A percentile compares a stretch with the other conserved stretches of the same genome.
Conservation (phyloP, 2,113 vertebrate species). For the Eurypyga helias region DNA sequence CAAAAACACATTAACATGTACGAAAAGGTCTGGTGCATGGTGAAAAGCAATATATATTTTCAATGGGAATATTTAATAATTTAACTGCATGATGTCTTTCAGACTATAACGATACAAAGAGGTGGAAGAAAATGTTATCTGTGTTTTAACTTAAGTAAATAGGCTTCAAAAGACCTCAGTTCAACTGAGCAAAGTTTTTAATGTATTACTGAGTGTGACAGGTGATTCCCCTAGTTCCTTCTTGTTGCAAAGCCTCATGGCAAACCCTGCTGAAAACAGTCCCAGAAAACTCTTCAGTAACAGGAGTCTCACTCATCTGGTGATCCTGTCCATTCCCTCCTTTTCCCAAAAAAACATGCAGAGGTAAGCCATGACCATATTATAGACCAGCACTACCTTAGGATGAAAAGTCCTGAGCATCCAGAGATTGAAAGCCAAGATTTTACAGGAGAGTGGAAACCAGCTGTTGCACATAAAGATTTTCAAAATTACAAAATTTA, state of each 20-base stretch:
- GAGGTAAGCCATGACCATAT: not conserved
- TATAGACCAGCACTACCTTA: not conserved
- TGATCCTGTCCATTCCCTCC: not conserved
- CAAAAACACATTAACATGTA: not conserved
- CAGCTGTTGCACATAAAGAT: not conserved
- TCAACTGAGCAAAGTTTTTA: not conserved
- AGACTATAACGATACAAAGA: not conserved
- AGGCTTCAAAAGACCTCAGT: not conserved
- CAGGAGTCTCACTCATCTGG: fast-evolving
- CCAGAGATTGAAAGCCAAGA: not conserved
- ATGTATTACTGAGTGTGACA: not conserved
- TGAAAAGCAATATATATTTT: not conserved
- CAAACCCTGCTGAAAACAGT: not conserved
- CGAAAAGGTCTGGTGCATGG: fast-evolving
- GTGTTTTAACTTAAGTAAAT: not conserved
- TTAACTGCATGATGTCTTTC: not conserved
- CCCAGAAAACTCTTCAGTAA: not conserved
- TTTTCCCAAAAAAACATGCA: not conserved
- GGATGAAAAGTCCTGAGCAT: not conserved
- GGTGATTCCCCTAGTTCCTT: not conserved
- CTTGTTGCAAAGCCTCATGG: not conserved
- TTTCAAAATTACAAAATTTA: not conserved
- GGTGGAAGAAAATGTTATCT: not conserved
- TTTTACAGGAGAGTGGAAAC: not conserved
- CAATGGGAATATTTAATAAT: not conserved